Base-by-base conservation (phyloP, 2,113 vertebrate genomes). In the Siniperca chuatsi region DNA sequence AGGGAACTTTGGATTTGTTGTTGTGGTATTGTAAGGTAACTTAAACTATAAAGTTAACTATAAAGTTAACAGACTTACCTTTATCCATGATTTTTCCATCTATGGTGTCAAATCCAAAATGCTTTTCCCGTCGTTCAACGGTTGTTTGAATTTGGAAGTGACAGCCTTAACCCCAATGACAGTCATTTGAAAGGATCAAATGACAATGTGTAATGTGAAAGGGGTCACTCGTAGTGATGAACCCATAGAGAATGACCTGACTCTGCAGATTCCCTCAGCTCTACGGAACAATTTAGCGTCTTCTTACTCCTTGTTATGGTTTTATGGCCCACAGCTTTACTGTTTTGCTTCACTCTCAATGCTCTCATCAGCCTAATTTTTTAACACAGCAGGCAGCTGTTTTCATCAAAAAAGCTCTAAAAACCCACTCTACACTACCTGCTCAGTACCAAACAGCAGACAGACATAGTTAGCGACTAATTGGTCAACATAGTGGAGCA, bases 371-470 rank as follows among this genome's bases (percentile, higher is more conserved):
- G 65, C 48, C 1, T 55, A 55, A 67, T 29, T 50, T 66, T 60
- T 44, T 44, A 48, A 67, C 57, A 15, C 69, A 50, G 62, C 54
- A 58, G 52, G 58, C 42, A 57, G 16, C 7, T 50, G 46, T 37
- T 62, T 62, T 64, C 12, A 50, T 13, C 13, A 18, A 37, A 37
- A 40, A 65, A 54, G 46, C 35, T 55, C 6, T 21, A 44, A 78
- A 50, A 54, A 44, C 6, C n/a, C 2, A 29, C n/a, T 5, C 3
- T 42, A 57, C 16, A 4, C 37, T 29, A n/a, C 13, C n/a, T 55
- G 60, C 76, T 79, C 77, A 55, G 61, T 44, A 57, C 50, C 60
- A 73, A 69, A 81, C 23, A 4, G 21, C 74, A 44, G 2, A 55
- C 58, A 25, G 25, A 85, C 15, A 33, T 23, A 64, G 44, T 70